Evolutionary conservation across 2,797 vertebrate species (phyloP).

Genomic region (Xiphorhynchus erythropygius): DNA sequence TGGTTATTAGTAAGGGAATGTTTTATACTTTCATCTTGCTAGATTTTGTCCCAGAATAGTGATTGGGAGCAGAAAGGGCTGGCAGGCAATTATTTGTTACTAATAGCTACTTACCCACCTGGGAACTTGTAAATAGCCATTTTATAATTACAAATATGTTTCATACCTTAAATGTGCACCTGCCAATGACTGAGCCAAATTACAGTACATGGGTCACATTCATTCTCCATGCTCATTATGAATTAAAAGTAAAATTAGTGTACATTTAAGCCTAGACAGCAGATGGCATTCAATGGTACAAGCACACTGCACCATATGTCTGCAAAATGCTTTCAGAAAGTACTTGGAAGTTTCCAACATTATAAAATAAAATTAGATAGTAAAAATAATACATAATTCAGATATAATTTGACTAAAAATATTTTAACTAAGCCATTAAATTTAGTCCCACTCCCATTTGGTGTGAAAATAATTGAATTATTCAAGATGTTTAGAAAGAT

Average conservation of each 20-base stretch:
- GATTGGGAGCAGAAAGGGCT: constrained; percentile 3
- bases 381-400: constrained; percentile 17
- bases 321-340: constrained; percentile 59
- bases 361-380: constrained; percentile 39
- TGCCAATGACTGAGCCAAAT: constrained; percentile 68
- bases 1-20: background rate
- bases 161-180: constrained; percentile 64
- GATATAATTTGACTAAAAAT: background rate
- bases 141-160: constrained; percentile 70
- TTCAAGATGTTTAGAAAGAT: background rate
- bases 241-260: constrained; percentile 75
- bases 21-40: background rate
- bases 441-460: background rate
- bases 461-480: background rate
- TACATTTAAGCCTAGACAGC: constrained; percentile 73
- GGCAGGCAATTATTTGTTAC: constrained; percentile 40
- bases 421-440: background rate
- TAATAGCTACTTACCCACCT: constrained; percentile 36
- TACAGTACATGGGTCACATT: constrained; percentile 61
- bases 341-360: constrained; percentile 41
- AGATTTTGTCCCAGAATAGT: background rate
- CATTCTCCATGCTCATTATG: constrained; percentile 68
- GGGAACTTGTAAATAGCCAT: constrained; percentile 42
- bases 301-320: constrained; percentile 72
- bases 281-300: constrained; percentile 74